Evolutionary conservation across 2,797 vertebrate species (phyloP), one percentile per base, ranked within the genome.

Genomic region (Capromys pilorides): DNA sequence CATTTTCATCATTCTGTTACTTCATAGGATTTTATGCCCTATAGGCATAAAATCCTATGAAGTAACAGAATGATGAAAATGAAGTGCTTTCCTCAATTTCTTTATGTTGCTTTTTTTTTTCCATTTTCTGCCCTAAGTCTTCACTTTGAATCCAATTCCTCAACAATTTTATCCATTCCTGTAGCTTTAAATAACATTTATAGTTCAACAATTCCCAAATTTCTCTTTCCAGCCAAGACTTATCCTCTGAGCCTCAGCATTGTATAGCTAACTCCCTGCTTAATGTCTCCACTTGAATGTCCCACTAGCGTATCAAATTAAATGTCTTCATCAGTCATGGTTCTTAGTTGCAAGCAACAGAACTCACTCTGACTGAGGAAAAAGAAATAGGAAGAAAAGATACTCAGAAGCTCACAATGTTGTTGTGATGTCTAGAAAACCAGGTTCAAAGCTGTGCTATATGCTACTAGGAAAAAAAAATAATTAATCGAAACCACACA

Each of bases 141-240:
- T 88, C 21, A 81, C 36, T 89, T 87, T 86, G n/a, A 2, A 84
- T 0, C 69, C 19, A 24, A 45, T 64, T 91, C 64, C 85, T 81
- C 49, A 96, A 91, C 8, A 95, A 90, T 94, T n/a, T 88, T 89
- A 77, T 57, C 39, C 61, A 61, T 86, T 90, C 39, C 78, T 85
- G 11, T 80, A 62, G 64, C 71, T 95, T 96, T 94, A 94, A 96
- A 71, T 91, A 96, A 93, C 94, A 95, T 94, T 96, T 85, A 94
- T 54, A 96, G 59, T 49, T 51, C 59, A 86, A 86, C 59, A 96
- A 94, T 96, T 95, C 81, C 92, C 81, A 86, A 41, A 81, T 88
- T 96, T 96, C 85, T 81, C 51, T 93, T 94, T 94, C 39, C 61
- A 96, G 94, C 86, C 89, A 96, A 95, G 59, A 94, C 31, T 66